phyloP scores from a whole-genome alignment of 2,113 vertebrate genomes.

The Leucopsar rothschildi region DNA sequence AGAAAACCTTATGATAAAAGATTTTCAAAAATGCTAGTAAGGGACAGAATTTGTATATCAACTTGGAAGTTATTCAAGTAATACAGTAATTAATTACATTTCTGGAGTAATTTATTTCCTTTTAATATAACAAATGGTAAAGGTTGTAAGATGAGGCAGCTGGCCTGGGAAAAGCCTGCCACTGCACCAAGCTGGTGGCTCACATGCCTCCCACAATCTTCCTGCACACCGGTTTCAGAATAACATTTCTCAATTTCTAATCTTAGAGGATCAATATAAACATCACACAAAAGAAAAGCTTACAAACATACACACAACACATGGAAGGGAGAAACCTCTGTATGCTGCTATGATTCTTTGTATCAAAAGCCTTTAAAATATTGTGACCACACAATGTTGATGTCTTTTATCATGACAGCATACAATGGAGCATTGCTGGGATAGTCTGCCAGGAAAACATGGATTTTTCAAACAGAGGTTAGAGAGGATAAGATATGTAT shows the following conservation, averaged over 20 bases:
- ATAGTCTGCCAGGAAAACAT: background rate
- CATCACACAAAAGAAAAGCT: background rate
- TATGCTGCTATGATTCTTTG: background rate
- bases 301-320: background rate
- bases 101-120: background rate
- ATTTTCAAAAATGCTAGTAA: background rate
- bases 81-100: background rate
- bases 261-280: background rate
- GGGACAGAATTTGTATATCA: background rate
- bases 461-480: background rate
- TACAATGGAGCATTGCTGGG: background rate
- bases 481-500: background rate
- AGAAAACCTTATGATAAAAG: background rate
- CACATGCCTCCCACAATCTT: rapidly evolving
- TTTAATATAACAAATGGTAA: background rate
- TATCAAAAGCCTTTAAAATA: background rate
- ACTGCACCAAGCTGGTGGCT: background rate
- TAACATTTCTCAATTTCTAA: background rate
- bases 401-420: background rate
- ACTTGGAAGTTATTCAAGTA: background rate
- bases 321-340: background rate
- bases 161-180: background rate
- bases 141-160: background rate
- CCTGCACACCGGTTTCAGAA: background rate
- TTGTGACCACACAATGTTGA: background rate